Base-by-base conservation (phyloP, 2,888 invertebrate species). In the Eupithecia subfuscata region DNA sequence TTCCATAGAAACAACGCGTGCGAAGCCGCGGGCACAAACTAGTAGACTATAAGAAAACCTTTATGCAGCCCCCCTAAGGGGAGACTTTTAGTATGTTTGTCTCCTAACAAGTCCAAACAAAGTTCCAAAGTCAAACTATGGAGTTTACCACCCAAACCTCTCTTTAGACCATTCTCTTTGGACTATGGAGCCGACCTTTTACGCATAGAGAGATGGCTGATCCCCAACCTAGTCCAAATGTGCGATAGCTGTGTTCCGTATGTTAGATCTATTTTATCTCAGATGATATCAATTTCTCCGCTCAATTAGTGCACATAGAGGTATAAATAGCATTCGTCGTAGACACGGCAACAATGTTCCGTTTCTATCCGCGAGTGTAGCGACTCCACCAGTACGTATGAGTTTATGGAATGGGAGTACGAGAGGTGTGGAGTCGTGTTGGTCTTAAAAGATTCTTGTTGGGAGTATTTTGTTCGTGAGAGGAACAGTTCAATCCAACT, bases 331-430 rank as follows among this genome's bases (percentile, higher is more conserved):
- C 12, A 12, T 60, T 67, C 30, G 12, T 40, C 67, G 40, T 67
- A 67, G 67, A 67, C 67, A 67, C 22, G 43, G 68, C 68, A 40
- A 90, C 90, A 91, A 89, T 91, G 91, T 91, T 86, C 89, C 83
- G 86, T 87, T 90, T 88, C 84, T 86, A 85, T 87, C 85, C 84
- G 88, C 87, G 88, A 90, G 88, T 87, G 88, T 87, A 88, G 87
- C 89, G 91, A 89, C 92, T 91, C 91, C 92, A 91, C 52, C 52
- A n/a, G 52, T 56, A 22, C 92, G 92, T 91, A 92, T 92, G 94
- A 92, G 90, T 93, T 94, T 94, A 93, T 92, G 93, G 93, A 93
- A 89, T 81, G 78, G 87, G 73, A 75, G 81, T 83, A 79, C 0
- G 25, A 78, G 78, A 80, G 70, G 81, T 18, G 75, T 90, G 82